Evolutionary conservation across 2,113 vertebrate genomes (phyloP).

Genomic region (Elanoides forficatus): DNA sequence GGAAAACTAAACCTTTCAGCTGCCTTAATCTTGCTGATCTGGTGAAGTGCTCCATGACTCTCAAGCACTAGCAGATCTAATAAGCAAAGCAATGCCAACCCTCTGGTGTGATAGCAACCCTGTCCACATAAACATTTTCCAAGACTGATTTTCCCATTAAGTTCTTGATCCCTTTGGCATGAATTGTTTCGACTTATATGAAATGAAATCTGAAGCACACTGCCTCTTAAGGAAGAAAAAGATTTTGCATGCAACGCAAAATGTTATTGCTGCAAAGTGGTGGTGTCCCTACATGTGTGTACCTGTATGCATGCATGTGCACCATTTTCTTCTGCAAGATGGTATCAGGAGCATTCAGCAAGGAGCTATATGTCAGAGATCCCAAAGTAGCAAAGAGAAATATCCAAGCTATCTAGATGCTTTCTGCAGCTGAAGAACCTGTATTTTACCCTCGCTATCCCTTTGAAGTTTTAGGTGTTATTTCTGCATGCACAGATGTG

Average conservation of each 20-base stretch:
- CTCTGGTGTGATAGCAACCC: background rate
- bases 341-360: background rate
- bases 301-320: fast-evolving
- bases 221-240: background rate
- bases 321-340: background rate
- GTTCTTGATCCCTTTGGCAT: background rate
- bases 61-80: background rate
- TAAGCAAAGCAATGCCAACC: background rate
- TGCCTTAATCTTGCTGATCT: background rate
- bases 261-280: background rate
- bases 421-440: background rate
- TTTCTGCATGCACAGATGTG: background rate
- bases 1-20: background rate
- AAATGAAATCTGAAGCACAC: background rate
- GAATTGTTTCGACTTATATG: background rate
- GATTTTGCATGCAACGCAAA: background rate
- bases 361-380: background rate
- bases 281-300: fast-evolving
- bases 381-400: background rate
- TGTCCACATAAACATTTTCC: background rate
- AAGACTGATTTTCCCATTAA: background rate
- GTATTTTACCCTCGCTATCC: background rate
- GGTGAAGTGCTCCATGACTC: background rate
- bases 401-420: background rate
- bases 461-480: background rate